Base-by-base conservation (phyloP, 1,140 invertebrate species). In the Meloidogyne floridensis region DNA sequence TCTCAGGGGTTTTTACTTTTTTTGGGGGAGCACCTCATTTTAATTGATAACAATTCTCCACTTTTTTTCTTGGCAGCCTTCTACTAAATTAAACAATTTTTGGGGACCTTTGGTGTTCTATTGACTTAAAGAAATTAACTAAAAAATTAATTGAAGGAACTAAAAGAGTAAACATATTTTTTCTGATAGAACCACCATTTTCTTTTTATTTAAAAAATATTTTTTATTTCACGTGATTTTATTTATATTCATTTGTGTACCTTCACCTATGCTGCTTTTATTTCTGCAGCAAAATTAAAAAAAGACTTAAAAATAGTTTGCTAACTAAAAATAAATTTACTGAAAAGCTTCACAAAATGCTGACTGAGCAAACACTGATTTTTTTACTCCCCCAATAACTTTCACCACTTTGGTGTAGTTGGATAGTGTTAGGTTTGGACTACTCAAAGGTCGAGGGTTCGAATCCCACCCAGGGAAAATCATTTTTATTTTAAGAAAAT, bases 201-300 rank as follows among this genome's bases (percentile, higher is more conserved):
- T 7, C 4, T 13, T 13, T n/a, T 32, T 32, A 32, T 32, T 32
- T 32, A 32, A 32, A 65, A 65, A 65, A 65, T n/a, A 3, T n/a
- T 18, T 65, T 18, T 65, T 65, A 15, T 65, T 65, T 65, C 59
- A 65, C 59, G n/a, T 65, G 59, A 65, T n/a, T 65, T 65, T 65
- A 18, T 65, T n/a, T 54, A 54, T 53, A 59, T 15, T 32, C 32
- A 32, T 32, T 32, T 32, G 32, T 47, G 47, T 47, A 47, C 47
- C 47, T 47, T 47, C 47, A 8, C 4, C 47, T 47, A 47, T 47
- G 4, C n/a, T 18, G 2, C 0, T 18, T 65, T 65, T n/a, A 11
- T 15, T 59, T 4, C 13, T 59, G 56, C 59, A 65, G 15, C 13
- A 59, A 15, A 59, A 59, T 15, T 59, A 59, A 59, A 59, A 32